Percentiles rank a stretch among this genome's conserved stretches.
Conservation (phyloP, 2,113 vertebrate genomes). For the Phaetusa simplex region DNA sequence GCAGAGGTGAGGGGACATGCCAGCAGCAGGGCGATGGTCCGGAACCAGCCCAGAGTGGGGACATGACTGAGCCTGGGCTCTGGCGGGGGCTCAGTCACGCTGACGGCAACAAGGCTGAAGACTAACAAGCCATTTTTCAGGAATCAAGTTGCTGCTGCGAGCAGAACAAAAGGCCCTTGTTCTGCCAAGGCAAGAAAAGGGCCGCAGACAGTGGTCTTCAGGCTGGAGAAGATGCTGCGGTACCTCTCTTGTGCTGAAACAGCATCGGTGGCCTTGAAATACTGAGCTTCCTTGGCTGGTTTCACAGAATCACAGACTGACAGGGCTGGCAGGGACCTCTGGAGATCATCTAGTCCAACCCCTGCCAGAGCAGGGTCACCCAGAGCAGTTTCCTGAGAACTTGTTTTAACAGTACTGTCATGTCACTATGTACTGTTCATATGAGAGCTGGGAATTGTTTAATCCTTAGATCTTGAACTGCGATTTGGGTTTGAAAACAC, state of each 20-base stretch:
- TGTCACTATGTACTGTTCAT: background rate
- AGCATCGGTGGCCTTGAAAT: background rate
- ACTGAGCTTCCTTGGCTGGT: background rate
- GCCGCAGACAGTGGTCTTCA: background rate
- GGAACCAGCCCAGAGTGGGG: background rate
- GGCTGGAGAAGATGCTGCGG: background rate
- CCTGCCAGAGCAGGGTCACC: no score
- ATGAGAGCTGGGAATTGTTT: background rate
- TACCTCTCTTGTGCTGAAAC: background rate
- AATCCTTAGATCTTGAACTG: background rate
- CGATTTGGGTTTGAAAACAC: background rate
- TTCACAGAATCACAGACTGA: no score
- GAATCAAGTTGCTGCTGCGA: background rate
- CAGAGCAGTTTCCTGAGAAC: background rate
- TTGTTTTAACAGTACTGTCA: background rate
- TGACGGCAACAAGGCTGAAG: background rate
- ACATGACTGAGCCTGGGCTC: background rate
- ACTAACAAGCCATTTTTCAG: background rate
- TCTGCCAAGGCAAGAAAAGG: background rate
- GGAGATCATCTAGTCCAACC: no score
- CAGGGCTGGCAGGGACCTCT: no score
- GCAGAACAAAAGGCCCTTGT: background rate
- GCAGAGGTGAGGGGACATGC: background rate
- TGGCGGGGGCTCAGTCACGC: accelerated
- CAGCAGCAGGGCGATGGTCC: accelerated